Evolutionary conservation across 2,113 vertebrate species (phyloP).

Genomic region (Tyto alba): DNA sequence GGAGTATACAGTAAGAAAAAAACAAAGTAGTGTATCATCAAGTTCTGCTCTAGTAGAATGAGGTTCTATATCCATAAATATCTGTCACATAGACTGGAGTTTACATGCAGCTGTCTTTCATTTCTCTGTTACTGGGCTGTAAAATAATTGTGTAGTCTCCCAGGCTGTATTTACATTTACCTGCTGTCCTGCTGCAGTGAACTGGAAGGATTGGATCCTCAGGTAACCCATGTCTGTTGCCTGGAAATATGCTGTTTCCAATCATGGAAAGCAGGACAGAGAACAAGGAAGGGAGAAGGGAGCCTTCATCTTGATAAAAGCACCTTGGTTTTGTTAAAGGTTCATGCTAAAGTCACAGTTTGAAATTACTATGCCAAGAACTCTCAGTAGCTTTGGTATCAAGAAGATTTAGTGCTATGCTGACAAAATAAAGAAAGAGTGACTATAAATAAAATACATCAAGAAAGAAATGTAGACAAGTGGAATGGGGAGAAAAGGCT

Average conservation of each 20-base stretch:
- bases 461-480: neutral
- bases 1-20: neutral
- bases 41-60: neutral
- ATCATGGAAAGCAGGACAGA: neutral
- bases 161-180: neutral
- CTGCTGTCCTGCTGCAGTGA: neutral
- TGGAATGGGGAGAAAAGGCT: neutral
- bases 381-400: neutral
- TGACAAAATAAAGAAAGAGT: neutral
- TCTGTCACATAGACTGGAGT: neutral
- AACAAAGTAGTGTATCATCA: fast-evolving
- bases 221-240: fast-evolving
- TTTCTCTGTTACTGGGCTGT: neutral
- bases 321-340: neutral
- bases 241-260: neutral
- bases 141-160: neutral
- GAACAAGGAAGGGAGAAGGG: neutral
- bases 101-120: neutral
- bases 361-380: neutral
- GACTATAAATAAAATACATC: neutral
- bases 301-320: neutral
- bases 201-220: neutral
- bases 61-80: neutral
- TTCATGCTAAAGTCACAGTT: neutral
- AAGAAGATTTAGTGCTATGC: neutral